These are phyloP conservation scores for Alectura lathami DNA, from an alignment of 2,113 vertebrate species.

Conservation along the genomic window DNA sequence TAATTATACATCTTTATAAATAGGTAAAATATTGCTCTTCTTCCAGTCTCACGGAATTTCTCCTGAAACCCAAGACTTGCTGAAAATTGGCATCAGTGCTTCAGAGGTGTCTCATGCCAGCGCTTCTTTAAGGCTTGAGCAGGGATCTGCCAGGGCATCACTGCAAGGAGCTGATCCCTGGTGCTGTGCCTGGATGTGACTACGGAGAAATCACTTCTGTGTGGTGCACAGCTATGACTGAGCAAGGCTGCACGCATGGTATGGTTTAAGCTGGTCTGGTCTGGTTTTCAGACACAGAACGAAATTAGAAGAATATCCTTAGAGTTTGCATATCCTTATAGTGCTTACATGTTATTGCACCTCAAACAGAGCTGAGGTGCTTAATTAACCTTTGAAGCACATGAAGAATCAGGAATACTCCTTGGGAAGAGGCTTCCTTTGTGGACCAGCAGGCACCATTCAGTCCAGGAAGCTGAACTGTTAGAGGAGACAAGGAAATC, in stretches of 20 bases:
- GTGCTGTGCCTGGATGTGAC: not conserved
- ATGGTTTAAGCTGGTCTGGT: not conserved
- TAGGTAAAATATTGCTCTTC: not conserved
- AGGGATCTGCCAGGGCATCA: not conserved
- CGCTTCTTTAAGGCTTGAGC: not conserved
- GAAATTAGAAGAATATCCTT: not conserved
- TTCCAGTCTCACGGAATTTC: not conserved
- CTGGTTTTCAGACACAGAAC: too few relatives aligned
- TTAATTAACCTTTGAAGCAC: not conserved
- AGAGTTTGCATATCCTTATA: not conserved
- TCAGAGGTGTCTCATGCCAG: not conserved
- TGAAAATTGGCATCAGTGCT: not conserved
- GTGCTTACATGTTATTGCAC: not conserved
- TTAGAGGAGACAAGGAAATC: not conserved
- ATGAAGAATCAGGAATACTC: not conserved
- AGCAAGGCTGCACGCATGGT: fast-evolving
- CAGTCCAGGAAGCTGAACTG: not conserved
- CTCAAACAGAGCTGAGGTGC: not conserved
- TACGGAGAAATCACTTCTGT: not conserved
- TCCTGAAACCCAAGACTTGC: not conserved
- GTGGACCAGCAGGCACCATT: not conserved
- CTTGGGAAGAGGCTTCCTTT: not conserved
- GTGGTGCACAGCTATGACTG: not conserved
- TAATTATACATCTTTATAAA: not conserved
- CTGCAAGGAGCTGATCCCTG: not conserved